Conservation (phyloP, 2,888 invertebrate genomes). For the Trichopoda pennipes region DNA sequence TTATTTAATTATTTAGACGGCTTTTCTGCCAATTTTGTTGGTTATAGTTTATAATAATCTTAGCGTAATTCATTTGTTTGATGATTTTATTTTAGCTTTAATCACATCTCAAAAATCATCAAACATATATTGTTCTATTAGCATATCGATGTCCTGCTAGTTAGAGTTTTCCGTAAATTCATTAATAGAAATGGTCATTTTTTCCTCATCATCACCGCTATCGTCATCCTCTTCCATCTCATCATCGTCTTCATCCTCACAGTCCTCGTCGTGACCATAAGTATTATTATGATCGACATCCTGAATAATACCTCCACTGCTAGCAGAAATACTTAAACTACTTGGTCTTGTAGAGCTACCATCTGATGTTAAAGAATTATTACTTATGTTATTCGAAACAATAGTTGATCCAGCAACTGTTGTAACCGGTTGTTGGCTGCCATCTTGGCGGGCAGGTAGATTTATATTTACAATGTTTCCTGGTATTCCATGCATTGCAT, state of each 20-base stretch:
- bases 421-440: slow-evolving; percentile 51
- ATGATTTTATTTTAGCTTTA: slow-evolving; percentile 13
- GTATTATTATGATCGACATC: slow-evolving; percentile 70
- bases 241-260: slow-evolving; percentile 75
- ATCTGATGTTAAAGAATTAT: slow-evolving; percentile 59
- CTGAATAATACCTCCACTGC: slow-evolving; percentile 51
- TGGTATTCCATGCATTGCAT: slow-evolving; percentile 37
- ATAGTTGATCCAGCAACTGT: slow-evolving; percentile 77
- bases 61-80: neutral
- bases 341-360: slow-evolving; percentile 49
- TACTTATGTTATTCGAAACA: slow-evolving; percentile 42
- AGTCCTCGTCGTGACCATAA: slow-evolving; percentile 73
- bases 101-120: slow-evolving; percentile 76
- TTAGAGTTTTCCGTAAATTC: slow-evolving; percentile 78
- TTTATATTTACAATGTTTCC: slow-evolving; percentile 78
- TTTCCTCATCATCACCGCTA: slow-evolving; percentile 77
- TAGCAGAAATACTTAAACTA: slow-evolving; percentile 60
- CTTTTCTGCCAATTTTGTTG: too few species aligned
- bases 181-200: slow-evolving; percentile 79
- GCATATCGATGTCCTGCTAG: slow-evolving; percentile 80
- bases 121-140: slow-evolving; percentile 80
- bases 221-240: slow-evolving; percentile 75
- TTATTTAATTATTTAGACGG: neutral
- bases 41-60: neutral
- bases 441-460: slow-evolving; percentile 70